phyloP scores from a whole-genome alignment of 2,888 invertebrate genomes.

The Exephanes ischioxanthus region DNA sequence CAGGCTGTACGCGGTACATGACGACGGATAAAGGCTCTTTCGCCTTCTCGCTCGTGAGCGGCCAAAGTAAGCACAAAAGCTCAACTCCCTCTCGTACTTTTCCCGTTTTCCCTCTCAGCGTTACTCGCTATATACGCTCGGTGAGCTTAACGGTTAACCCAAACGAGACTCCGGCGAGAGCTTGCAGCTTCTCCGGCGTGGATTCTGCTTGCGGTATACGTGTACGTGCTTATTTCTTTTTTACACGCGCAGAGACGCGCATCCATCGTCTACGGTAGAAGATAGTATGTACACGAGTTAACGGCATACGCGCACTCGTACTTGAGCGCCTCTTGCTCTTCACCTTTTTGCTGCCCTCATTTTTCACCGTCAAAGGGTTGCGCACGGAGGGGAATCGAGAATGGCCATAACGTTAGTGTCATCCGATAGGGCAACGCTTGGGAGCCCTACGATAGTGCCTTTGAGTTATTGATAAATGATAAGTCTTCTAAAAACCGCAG shows the following conservation, averaged over 20 bases:
- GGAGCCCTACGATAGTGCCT: neutral
- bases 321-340: constrained; percentile 37
- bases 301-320: constrained; percentile 39
- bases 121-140: constrained; percentile 17
- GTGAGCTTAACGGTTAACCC: constrained; percentile 59
- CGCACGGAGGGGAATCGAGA: constrained; percentile 20
- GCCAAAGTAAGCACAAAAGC: constrained; percentile 62
- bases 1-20: constrained; percentile 58
- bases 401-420: constrained; percentile 10
- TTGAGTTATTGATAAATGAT: neutral
- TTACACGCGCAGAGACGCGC: constrained; percentile 1
- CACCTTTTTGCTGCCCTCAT: constrained; percentile 34
- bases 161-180: constrained; percentile 33
- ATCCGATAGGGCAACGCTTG: constrained; percentile 16
- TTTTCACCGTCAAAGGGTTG: constrained; percentile 21
- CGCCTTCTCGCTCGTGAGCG: constrained; percentile 49
- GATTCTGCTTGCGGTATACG: constrained; percentile 7
- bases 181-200: constrained; percentile 1
- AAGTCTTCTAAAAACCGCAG: neutral
- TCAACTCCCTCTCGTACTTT: constrained; percentile 39
- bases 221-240: neutral
- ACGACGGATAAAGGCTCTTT: constrained; percentile 71
- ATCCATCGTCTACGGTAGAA: constrained; percentile 44
- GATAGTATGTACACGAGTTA: constrained; percentile 57
- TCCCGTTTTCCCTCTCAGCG: constrained; percentile 15